These are phyloP conservation scores for Chaetodon trifasciatus DNA, from an alignment of 2,797 vertebrate species.

Conservation along the genomic window DNA sequence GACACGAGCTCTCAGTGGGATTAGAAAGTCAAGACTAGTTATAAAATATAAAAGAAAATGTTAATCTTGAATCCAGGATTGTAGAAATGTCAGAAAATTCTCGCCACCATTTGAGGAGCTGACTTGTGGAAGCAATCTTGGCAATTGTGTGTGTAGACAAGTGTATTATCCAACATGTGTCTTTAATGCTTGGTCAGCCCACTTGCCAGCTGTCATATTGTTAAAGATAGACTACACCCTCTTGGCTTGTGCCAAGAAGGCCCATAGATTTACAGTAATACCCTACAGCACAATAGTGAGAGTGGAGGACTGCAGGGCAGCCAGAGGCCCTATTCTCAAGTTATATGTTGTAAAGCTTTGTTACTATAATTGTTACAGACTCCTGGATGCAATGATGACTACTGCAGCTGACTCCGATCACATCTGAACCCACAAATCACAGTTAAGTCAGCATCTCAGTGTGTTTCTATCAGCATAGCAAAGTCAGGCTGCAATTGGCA, in stretches of 20 bases:
- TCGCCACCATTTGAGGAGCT: constrained; percentile 59
- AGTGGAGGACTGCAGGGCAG: constrained; percentile 46
- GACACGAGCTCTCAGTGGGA: constrained; percentile 55
- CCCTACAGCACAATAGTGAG: constrained; percentile 54
- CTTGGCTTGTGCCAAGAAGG: constrained; percentile 62
- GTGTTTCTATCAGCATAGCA: constrained; percentile 11
- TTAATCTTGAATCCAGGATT: constrained; percentile 63
- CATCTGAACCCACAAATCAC: constrained; percentile 66
- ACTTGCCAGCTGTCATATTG: constrained; percentile 76
- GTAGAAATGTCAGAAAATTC: constrained; percentile 66
- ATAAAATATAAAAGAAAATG: constrained; percentile 64
- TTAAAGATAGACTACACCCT: constrained; percentile 73
- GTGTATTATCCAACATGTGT: constrained; percentile 79
- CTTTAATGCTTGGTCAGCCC: constrained; percentile 71
- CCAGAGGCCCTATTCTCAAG: constrained; percentile 48
- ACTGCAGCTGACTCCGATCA: constrained; percentile 68
- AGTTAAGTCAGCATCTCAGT: constrained; percentile 37
- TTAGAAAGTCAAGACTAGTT: constrained; percentile 65
- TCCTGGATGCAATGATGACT: constrained; percentile 67
- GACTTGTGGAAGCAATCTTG: constrained; percentile 72
- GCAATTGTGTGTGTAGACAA: constrained; percentile 71
- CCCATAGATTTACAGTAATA: constrained; percentile 69
- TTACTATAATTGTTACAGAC: constrained; percentile 72
- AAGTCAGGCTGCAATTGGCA: constrained; percentile 15
- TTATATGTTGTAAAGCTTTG: constrained; percentile 72